phyloP scores from a whole-genome alignment of 1,140 invertebrate species.

The Eriocheir sinensis region DNA sequence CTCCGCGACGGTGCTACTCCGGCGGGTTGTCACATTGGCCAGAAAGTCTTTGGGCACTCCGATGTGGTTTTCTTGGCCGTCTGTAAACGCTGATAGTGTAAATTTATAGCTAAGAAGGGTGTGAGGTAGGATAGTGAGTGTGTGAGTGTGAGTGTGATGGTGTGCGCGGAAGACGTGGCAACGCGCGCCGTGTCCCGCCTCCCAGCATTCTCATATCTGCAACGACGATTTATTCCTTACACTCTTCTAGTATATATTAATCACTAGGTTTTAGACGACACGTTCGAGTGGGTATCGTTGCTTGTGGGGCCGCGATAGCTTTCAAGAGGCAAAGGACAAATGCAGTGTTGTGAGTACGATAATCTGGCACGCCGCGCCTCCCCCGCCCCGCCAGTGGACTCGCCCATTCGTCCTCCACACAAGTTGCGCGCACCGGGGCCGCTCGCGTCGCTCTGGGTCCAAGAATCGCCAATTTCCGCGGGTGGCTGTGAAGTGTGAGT shows the following conservation, averaged over 20 bases:
- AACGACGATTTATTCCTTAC: too few relatives aligned
- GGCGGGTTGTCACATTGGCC: not conserved
- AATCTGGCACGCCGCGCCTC: not conserved
- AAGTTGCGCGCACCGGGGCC: conserved; percentile 62
- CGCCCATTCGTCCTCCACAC: conserved; percentile 63
- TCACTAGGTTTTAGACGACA: too few relatives aligned
- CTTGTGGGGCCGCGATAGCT: too few relatives aligned
- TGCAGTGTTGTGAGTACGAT: not conserved
- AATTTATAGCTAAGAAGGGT: not conserved
- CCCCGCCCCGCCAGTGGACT: conserved; percentile 65
- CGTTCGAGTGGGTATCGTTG: not conserved
- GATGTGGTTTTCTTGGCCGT: not conserved
- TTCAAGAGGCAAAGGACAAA: too few relatives aligned
- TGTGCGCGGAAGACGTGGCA: conserved; percentile 53
- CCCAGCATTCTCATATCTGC: too few relatives aligned
- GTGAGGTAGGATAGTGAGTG: conserved; percentile 5
- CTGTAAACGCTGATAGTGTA: not conserved
- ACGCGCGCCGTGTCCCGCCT: not conserved
- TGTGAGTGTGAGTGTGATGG: conserved; percentile 50
- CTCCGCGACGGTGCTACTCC: not conserved
- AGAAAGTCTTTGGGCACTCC: not conserved
- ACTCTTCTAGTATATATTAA: too few relatives aligned
- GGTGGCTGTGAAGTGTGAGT: conserved; percentile 49
- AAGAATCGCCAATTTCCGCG: conserved; percentile 58
- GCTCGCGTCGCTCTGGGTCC: conserved; percentile 69